A percentile compares a stretch with the other conserved stretches of the same genome.
These are phyloP conservation scores for Subacronicta megacephala DNA, from an alignment of 2,888 invertebrate species.

Conservation along the genomic window DNA sequence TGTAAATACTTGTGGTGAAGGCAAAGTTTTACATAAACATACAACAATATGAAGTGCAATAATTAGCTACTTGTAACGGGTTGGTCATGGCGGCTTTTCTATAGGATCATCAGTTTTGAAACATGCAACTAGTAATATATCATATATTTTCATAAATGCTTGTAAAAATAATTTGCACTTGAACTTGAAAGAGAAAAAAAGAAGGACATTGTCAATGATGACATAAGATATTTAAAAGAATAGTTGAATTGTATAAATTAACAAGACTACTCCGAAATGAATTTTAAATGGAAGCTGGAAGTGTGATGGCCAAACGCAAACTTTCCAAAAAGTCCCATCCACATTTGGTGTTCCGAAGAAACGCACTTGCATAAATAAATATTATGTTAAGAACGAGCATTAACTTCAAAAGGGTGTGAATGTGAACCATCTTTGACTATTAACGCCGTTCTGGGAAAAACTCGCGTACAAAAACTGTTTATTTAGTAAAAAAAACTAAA, in stretches of 20 bases:
- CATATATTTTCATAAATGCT: no score
- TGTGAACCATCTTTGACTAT: constrained; percentile 36
- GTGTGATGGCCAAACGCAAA: constrained; percentile 23
- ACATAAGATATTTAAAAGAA: no score
- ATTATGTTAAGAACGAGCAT: constrained; percentile 42
- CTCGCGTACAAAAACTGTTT: constrained; percentile 22
- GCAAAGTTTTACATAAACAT: background rate
- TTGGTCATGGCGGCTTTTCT: no score
- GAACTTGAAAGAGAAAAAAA: no score
- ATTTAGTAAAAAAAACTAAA: constrained; percentile 29
- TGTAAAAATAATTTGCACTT: no score
- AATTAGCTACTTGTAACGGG: background rate
- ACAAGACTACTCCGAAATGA: background rate
- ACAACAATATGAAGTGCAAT: background rate
- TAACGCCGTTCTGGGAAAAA: constrained; percentile 45
- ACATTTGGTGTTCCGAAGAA: constrained; percentile 51
- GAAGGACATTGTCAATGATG: no score
- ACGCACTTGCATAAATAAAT: constrained; percentile 59
- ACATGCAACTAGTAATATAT: no score
- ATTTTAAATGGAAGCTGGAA: background rate
- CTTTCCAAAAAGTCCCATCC: constrained; percentile 26
- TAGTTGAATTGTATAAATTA: background rate
- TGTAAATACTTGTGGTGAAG: no score
- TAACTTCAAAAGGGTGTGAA: constrained; percentile 55
- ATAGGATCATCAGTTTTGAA: no score